Conservation (phyloP, 2,888 invertebrate species). For the Caenorhabditis becei region DNA sequence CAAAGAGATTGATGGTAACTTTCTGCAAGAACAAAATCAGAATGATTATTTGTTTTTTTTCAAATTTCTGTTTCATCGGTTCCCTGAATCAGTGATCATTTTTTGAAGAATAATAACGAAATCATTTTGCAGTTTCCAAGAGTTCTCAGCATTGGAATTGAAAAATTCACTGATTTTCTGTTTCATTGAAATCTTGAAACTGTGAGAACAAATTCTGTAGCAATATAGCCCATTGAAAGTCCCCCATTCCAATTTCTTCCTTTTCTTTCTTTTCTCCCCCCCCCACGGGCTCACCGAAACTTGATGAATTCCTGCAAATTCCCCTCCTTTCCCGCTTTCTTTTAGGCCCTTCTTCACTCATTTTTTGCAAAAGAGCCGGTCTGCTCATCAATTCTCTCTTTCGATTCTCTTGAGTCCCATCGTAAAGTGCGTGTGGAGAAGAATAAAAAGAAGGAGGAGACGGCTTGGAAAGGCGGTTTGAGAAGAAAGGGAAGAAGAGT, state of each 20-base stretch:
- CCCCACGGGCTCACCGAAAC: not conserved
- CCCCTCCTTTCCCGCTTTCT: slow-evolving; percentile 8
- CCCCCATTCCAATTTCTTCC: not conserved
- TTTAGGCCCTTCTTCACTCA: slow-evolving; percentile 2
- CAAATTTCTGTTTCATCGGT: too few species aligned
- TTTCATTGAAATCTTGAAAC: too few species aligned
- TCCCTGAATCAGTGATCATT: too few species aligned
- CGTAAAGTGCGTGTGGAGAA: slow-evolving; percentile 18
- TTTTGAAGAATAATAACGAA: too few species aligned
- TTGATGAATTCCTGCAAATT: slow-evolving; percentile 34
- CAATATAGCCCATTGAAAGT: too few species aligned
- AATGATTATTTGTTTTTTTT: too few species aligned
- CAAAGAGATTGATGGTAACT: too few species aligned
- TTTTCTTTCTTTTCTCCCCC: not conserved
- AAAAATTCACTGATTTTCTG: too few species aligned
- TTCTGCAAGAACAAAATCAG: too few species aligned
- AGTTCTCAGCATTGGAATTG: too few species aligned
- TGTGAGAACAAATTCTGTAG: too few species aligned
- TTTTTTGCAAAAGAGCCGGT: slow-evolving; percentile 39
- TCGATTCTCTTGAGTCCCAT: not conserved
- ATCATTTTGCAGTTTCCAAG: too few species aligned
- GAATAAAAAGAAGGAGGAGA: slow-evolving; percentile 7
- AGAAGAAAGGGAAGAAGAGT: not conserved
- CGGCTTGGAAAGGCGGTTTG: not conserved
- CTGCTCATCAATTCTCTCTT: slow-evolving; percentile 29